These are phyloP conservation scores for Calameuta filiformis DNA, from an alignment of 2,888 invertebrate species.

Conservation along the genomic window DNA sequence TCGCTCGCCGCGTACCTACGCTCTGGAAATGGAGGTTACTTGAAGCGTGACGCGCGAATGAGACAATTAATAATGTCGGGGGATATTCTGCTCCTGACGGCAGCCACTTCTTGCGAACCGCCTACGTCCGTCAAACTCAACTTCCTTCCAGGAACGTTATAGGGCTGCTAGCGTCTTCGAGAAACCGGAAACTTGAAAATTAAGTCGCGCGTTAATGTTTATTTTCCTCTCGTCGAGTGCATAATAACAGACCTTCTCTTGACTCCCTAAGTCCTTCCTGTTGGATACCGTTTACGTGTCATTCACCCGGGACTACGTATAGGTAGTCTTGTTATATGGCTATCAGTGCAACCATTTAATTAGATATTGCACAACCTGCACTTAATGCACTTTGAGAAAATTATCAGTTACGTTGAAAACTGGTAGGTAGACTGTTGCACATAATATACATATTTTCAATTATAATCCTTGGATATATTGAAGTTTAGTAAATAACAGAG, in stretches of 20 bases:
- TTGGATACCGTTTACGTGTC: not conserved
- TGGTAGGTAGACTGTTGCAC: not conserved
- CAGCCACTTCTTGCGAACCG: conserved; percentile 3
- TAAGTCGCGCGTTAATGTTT: conserved; percentile 4
- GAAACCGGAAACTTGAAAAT: conserved; percentile 3
- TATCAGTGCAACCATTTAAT: not conserved
- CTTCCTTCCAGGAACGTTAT: not conserved
- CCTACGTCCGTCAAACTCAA: conserved; percentile 2
- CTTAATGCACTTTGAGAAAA: not conserved
- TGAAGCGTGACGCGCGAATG: not conserved
- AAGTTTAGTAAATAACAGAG: not conserved
- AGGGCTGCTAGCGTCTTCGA: not conserved
- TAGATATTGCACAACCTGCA: not conserved
- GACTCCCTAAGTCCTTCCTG: not conserved
- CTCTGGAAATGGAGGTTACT: not conserved
- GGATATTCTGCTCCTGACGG: conserved; percentile 21
- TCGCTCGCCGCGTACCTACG: not conserved
- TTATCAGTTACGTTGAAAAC: not conserved
- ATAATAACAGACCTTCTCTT: not conserved
- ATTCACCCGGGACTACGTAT: not conserved
- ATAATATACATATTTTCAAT: not conserved
- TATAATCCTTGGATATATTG: not conserved
- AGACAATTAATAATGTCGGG: conserved; percentile 30
- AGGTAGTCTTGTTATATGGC: not conserved
- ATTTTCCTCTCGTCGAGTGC: not conserved